phyloP scores from a whole-genome alignment of 2,797 vertebrate genomes.

The Silurus aristotelis region DNA sequence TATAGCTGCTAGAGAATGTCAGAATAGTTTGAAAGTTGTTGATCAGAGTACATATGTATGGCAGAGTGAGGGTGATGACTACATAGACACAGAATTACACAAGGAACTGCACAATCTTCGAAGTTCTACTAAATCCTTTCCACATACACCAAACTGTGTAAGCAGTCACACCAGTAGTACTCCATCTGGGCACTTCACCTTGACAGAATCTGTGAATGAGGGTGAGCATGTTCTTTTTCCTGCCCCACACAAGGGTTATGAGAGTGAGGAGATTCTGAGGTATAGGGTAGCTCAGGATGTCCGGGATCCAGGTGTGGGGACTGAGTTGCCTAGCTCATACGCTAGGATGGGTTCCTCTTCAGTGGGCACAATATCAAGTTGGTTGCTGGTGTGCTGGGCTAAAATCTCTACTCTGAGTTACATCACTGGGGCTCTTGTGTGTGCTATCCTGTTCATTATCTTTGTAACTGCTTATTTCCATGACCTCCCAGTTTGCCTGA shows the following conservation, averaged over 20 bases:
- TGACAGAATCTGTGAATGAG: slow-evolving; percentile 1
- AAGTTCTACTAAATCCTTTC: neutral
- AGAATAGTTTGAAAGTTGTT: slow-evolving; percentile 14
- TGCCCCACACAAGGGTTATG: slow-evolving; percentile 15
- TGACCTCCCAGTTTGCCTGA: slow-evolving; percentile 84
- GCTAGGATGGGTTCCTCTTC: slow-evolving; percentile 58
- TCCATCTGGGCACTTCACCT: neutral
- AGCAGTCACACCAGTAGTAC: neutral
- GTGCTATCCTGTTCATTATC: slow-evolving; percentile 78
- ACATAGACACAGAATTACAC: neutral
- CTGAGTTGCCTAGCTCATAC: slow-evolving; percentile 50
- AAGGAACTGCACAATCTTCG: neutral
- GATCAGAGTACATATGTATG: neutral
- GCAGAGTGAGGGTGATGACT: neutral
- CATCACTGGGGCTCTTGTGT: slow-evolving; percentile 75
- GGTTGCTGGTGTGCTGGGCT: slow-evolving; percentile 59
- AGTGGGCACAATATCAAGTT: slow-evolving; percentile 55
- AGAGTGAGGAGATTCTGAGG: slow-evolving; percentile 23
- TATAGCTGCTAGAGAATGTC: neutral
- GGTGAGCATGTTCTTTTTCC: neutral
- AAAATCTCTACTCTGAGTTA: slow-evolving; percentile 72
- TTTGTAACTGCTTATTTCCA: slow-evolving; percentile 80
- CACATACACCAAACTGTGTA: neutral
- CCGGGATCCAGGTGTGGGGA: slow-evolving; percentile 42
- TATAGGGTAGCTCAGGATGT: slow-evolving; percentile 48